Evolutionary conservation across 2,888 invertebrate genomes (phyloP).

Genomic region (Scaptomyza tumidula): DNA sequence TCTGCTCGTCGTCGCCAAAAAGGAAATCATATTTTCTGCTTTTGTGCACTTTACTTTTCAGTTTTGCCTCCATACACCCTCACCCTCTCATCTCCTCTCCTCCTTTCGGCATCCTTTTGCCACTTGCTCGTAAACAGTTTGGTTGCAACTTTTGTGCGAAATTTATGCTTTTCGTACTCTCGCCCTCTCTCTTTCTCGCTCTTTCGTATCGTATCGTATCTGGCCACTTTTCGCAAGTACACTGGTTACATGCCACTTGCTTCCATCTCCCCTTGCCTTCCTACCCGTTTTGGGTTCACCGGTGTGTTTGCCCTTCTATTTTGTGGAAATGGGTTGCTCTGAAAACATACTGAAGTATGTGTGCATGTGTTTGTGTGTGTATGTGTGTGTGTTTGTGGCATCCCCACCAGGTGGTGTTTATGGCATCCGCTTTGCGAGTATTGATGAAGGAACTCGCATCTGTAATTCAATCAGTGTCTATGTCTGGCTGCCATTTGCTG

Average conservation of each 20-base stretch:
- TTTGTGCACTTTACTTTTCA: conserved; percentile 82
- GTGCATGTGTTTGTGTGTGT: neutral
- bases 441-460: conserved; percentile 82
- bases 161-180: conserved; percentile 73
- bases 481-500: conserved; percentile 71
- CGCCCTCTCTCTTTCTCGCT: neutral
- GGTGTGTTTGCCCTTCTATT: conserved; percentile 35
- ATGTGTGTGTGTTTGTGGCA: conserved; percentile 33
- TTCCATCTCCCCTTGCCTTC: conserved; percentile 22
- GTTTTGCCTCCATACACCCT: conserved; percentile 41
- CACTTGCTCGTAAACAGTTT: conserved; percentile 76
- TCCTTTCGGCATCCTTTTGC: conserved; percentile 12
- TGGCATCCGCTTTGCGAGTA: conserved; percentile 81
- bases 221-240: conserved; percentile 74
- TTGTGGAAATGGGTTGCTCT: conserved; percentile 59
- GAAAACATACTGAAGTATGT: conserved; percentile 5
- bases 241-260: conserved; percentile 57
- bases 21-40: conserved; percentile 84
- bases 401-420: conserved; percentile 79
- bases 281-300: conserved; percentile 17
- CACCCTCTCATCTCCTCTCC: neutral
- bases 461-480: conserved; percentile 81
- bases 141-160: conserved; percentile 81
- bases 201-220: conserved; percentile 63
- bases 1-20: conserved; percentile 81